Conservation (phyloP, 2,113 vertebrate genomes). For the Urocolius indicus region DNA sequence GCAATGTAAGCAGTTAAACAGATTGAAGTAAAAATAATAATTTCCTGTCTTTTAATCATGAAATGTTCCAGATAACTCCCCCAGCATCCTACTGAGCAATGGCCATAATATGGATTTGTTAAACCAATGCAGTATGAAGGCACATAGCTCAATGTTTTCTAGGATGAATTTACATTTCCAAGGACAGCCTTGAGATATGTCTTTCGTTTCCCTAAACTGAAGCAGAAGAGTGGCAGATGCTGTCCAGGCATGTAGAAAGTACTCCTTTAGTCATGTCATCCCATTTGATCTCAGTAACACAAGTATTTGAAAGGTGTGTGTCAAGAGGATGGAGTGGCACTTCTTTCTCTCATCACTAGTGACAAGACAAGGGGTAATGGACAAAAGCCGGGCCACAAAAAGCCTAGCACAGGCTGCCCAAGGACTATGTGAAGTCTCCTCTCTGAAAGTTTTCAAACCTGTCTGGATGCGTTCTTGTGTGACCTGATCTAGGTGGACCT, state of each 20-base stretch:
- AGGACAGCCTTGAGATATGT: not conserved
- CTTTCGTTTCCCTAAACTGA: not conserved
- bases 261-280: not conserved
- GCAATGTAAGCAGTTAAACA: not conserved
- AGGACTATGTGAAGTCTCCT: too few relatives aligned
- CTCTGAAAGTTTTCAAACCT: too few relatives aligned
- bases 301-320: too few relatives aligned
- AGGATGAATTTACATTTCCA: not conserved
- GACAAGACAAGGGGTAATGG: too few relatives aligned
- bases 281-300: too few relatives aligned
- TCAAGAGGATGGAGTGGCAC: too few relatives aligned
- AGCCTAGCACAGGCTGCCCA: too few relatives aligned
- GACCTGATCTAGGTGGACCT: too few relatives aligned
- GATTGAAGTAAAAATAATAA: conserved; percentile 11
- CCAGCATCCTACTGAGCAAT: not conserved
- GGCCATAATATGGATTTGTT: not conserved
- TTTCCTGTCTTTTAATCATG: conserved; percentile 17
- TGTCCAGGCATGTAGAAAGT: not conserved
- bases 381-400: too few relatives aligned
- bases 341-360: too few relatives aligned
- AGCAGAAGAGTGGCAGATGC: not conserved
- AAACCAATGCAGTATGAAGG: not conserved
- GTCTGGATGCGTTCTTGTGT: too few relatives aligned
- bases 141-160: not conserved
- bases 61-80: not conserved